A percentile compares a stretch with the other conserved stretches of the same genome.
Conservation (phyloP, 1,140 invertebrate species). For the Arion vulgaris region DNA sequence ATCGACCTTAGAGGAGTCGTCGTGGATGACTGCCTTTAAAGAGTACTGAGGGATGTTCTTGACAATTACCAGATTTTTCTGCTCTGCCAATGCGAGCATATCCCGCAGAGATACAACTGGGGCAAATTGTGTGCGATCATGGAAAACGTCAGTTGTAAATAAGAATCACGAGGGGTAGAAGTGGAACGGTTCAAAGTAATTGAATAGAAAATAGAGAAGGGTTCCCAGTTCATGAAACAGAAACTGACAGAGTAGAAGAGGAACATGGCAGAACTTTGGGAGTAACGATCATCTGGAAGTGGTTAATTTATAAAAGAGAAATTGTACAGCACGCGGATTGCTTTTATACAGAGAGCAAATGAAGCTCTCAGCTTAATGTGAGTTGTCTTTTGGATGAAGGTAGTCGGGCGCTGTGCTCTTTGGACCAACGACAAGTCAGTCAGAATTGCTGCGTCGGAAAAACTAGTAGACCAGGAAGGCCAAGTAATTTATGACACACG, state of each 20-base stretch:
- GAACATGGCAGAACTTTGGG: background rate
- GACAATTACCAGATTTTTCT: conserved; percentile 2
- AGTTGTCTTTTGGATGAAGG: background rate
- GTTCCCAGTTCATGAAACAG: background rate
- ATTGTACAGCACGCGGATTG: background rate
- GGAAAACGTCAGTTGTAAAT: background rate
- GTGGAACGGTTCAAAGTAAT: background rate
- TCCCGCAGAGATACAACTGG: background rate
- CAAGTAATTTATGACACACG: background rate
- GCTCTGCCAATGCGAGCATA: background rate
- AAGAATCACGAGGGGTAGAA: background rate
- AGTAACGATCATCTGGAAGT: background rate
- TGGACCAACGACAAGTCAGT: background rate
- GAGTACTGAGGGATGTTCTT: background rate
- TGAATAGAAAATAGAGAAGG: background rate
- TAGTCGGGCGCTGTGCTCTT: background rate
- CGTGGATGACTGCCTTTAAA: background rate
- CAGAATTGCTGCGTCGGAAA: background rate
- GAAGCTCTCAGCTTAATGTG: conserved; percentile 2
- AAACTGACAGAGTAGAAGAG: background rate
- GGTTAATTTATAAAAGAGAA: background rate
- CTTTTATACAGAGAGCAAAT: background rate
- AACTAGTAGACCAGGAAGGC: background rate
- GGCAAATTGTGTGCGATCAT: background rate
- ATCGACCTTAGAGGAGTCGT: background rate